These are phyloP conservation scores for Esox niger DNA, from an alignment of 2,113 vertebrate species.

Conservation along the genomic window DNA sequence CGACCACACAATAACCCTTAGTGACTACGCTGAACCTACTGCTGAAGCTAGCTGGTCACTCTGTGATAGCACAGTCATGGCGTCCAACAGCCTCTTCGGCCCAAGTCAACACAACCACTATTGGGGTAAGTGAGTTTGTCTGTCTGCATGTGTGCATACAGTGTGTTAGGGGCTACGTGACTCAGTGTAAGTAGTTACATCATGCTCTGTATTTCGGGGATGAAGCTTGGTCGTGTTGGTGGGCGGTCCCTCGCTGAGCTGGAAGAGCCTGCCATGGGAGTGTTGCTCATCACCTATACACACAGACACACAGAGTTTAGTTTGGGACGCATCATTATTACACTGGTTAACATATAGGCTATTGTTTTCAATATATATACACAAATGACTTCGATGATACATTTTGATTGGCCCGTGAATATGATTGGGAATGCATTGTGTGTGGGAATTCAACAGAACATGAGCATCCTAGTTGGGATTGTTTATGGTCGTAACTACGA, in stretches of 20 bases:
- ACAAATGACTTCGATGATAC: too few species aligned
- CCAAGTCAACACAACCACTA: background rate
- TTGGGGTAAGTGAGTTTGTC: background rate
- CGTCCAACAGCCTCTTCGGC: constrained; percentile 17
- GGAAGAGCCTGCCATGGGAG: constrained; percentile 74
- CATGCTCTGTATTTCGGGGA: constrained; percentile 88
- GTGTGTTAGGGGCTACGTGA: background rate
- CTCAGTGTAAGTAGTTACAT: constrained; percentile 65
- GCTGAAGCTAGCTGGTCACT: too few species aligned
- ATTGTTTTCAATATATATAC: too few species aligned
- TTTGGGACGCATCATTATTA: background rate
- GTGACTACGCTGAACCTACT: too few species aligned
- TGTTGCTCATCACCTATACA: constrained; percentile 68
- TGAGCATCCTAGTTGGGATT: too few species aligned
- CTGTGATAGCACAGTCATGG: too few species aligned
- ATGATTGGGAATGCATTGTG: too few species aligned
- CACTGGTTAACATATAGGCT: background rate
- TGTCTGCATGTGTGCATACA: background rate
- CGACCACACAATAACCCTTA: too few species aligned
- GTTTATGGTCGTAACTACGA: too few species aligned
- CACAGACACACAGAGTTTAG: constrained; percentile 21
- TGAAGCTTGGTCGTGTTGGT: constrained; percentile 80
- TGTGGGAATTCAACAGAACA: too few species aligned
- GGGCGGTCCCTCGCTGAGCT: constrained; percentile 75
- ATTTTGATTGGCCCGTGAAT: too few species aligned